Evolutionary conservation across 2,888 invertebrate species (phyloP).

Genomic region (Druceiella hillmani): DNA sequence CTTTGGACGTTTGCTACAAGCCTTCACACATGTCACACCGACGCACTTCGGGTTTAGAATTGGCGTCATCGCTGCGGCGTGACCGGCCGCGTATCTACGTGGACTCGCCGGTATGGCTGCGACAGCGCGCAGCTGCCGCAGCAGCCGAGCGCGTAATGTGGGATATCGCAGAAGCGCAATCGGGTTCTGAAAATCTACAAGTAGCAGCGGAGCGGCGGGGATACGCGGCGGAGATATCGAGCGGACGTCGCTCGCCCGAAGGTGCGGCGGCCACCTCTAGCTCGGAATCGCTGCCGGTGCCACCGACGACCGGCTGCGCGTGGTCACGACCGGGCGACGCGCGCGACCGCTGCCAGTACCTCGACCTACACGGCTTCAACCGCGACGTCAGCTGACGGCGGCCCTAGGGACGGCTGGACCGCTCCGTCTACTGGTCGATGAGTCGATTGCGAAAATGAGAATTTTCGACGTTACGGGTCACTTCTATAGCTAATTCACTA

Average conservation of each 20-base stretch:
- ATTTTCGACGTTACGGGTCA: too few species aligned
- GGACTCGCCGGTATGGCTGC: conserved; percentile 57
- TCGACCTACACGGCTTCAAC: too few species aligned
- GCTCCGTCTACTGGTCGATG: too few species aligned
- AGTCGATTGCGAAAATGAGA: too few species aligned
- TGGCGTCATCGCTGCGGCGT: conserved; percentile 39
- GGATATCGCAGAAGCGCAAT: conserved; percentile 27
- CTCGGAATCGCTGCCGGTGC: conserved; percentile 26
- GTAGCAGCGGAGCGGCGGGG: conserved; percentile 40
- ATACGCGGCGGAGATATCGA: conserved; percentile 33
- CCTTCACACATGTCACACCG: conserved; percentile 43
- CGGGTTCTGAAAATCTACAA: conserved; percentile 31
- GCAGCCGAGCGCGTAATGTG: conserved; percentile 29
- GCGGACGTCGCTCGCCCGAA: conserved; percentile 40
- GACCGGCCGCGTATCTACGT: conserved; percentile 52
- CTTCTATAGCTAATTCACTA: too few species aligned
- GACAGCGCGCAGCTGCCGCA: conserved; percentile 42
- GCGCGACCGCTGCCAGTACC: too few species aligned
- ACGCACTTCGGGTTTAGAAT: conserved; percentile 50
- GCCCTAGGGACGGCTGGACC: too few species aligned
- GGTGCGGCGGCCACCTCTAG: too few species aligned
- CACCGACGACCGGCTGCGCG: background rate
- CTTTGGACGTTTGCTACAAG: conserved; percentile 34
- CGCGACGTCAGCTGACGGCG: too few species aligned
- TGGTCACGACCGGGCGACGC: too few species aligned